phyloP scores from a whole-genome alignment of 2,888 invertebrate species.

The Agriotes lineatus region DNA sequence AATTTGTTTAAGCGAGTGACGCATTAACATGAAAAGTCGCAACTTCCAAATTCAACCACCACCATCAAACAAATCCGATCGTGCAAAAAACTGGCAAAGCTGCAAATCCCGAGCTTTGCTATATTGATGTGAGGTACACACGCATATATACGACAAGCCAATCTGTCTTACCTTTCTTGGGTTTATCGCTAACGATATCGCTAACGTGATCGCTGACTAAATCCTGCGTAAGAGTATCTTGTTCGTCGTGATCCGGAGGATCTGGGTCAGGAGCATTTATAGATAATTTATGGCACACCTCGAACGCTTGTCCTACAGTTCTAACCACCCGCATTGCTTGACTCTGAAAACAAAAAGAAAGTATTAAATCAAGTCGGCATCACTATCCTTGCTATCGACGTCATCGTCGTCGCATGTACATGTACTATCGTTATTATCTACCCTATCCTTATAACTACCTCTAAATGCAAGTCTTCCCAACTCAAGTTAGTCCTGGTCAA shows the following conservation, averaged over 20 bases:
- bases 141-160: slow-evolving; percentile 22
- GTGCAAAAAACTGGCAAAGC: no score
- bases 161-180: slow-evolving; percentile 70
- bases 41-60: no score
- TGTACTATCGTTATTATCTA: background rate
- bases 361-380: no score
- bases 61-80: background rate
- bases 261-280: slow-evolving; percentile 67
- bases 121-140: background rate
- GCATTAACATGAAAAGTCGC: no score
- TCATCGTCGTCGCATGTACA: background rate
- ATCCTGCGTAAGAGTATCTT: slow-evolving; percentile 66
- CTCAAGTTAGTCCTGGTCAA: slow-evolving; percentile 63
- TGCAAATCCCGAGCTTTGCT: background rate
- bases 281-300: slow-evolving; percentile 97
- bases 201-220: slow-evolving; percentile 66
- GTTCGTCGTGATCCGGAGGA: slow-evolving; percentile 68
- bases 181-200: slow-evolving; percentile 68
- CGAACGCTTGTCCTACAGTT: slow-evolving; percentile 99
- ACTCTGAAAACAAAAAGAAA: slow-evolving; percentile 74
- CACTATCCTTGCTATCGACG: no score
- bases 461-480: slow-evolving; percentile 71
- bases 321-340: slow-evolving; percentile 99
- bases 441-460: slow-evolving; percentile 64
- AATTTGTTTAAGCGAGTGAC: no score